Conservation (phyloP, 2,888 invertebrate genomes). For the Sarcophaga subvicina region DNA sequence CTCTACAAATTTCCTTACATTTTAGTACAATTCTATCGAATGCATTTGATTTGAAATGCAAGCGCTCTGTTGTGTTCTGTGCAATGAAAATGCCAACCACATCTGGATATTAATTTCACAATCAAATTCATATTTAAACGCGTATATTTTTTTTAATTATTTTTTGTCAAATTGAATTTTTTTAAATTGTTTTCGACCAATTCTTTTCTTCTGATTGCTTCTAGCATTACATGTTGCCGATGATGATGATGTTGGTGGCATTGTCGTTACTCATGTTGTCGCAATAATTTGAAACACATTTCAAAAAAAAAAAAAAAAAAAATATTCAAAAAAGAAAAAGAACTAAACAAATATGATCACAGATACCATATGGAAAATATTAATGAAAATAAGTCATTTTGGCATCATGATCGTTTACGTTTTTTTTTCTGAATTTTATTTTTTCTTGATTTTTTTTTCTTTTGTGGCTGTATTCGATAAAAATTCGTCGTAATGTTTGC, state of each 20-base stretch:
- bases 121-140: neutral
- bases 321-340: neutral
- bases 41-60: too few species aligned
- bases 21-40: too few species aligned
- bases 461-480: slow-evolving; percentile 38
- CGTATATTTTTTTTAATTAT: too few species aligned
- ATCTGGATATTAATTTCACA: neutral
- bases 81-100: neutral
- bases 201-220: neutral
- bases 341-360: neutral
- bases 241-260: neutral
- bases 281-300: slow-evolving; percentile 52
- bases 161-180: too few species aligned
- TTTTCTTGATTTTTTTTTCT: too few species aligned
- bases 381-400: slow-evolving; percentile 14
- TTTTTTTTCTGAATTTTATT: neutral
- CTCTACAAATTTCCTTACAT: too few species aligned
- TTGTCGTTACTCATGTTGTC: slow-evolving; percentile 52
- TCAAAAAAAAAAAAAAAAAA: neutral
- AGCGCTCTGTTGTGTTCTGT: too few species aligned
- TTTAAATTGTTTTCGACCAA: neutral
- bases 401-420: slow-evolving; percentile 41
- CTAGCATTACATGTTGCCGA: neutral
- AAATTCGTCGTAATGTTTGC: slow-evolving; percentile 74
- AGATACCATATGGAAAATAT: neutral